phyloP scores from a whole-genome alignment of 2,113 vertebrate genomes.

The Hippocampus barbouri region DNA sequence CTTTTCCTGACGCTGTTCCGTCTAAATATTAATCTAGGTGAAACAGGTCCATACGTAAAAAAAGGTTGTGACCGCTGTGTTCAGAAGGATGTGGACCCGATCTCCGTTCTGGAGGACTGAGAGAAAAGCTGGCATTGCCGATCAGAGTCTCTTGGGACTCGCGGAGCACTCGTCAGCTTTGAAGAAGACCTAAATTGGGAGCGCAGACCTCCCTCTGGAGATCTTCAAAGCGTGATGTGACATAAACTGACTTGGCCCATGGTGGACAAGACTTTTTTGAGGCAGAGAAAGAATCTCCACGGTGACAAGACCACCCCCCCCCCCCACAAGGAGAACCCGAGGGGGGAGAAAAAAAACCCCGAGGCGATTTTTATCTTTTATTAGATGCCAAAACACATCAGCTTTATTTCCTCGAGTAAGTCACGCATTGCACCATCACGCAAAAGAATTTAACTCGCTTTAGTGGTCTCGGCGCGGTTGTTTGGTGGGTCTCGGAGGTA shows the following conservation, averaged over 20 bases:
- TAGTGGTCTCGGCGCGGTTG: slow-evolving; percentile 10
- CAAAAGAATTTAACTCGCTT: slow-evolving; percentile 16
- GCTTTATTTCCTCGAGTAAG: slow-evolving; percentile 24
- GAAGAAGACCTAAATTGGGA: slow-evolving; percentile 16
- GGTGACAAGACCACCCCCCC: slow-evolving; percentile 21
- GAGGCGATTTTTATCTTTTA: slow-evolving; percentile 35
- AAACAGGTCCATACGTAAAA: not conserved
- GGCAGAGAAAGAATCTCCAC: slow-evolving; percentile 23
- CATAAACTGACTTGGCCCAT: not conserved
- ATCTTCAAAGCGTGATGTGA: slow-evolving; percentile 8
- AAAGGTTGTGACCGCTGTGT: too few species aligned
- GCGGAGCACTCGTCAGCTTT: not conserved
- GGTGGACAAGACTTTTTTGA: slow-evolving; percentile 7
- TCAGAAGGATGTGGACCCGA: slow-evolving; percentile 30
- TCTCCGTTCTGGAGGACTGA: slow-evolving; percentile 20
- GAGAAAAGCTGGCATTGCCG: slow-evolving; percentile 27
- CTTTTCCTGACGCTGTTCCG: too few species aligned
- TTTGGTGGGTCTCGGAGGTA: slow-evolving; percentile 20
- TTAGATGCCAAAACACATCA: slow-evolving; percentile 36
- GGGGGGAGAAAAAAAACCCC: slow-evolving; percentile 17
- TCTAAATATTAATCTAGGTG: not conserved
- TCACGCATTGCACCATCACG: slow-evolving; percentile 8
- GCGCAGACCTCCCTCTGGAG: not conserved
- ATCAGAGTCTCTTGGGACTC: slow-evolving; percentile 24
- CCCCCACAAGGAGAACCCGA: slow-evolving; percentile 9